Conservation (phyloP, 1,140 invertebrate genomes). For the Maconellicoccus hirsutus region DNA sequence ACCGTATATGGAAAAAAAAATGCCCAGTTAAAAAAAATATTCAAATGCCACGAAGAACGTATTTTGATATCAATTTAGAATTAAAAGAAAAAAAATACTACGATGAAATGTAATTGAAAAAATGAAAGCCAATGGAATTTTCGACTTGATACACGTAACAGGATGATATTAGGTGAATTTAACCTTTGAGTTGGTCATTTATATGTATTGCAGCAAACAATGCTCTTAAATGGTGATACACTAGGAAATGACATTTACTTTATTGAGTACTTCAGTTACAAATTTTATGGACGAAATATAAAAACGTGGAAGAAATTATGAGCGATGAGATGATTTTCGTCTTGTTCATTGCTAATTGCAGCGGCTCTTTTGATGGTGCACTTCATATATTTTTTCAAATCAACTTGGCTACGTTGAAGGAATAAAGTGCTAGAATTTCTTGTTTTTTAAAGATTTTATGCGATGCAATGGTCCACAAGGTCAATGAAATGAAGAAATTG, state of each 20-base stretch:
- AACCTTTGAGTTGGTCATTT: neutral
- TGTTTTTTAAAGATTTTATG: too few relatives aligned
- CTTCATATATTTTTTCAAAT: too few relatives aligned
- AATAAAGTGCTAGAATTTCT: too few relatives aligned
- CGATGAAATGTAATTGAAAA: slow-evolving; percentile 9
- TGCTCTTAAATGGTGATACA: neutral
- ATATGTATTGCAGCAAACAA: neutral
- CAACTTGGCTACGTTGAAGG: too few relatives aligned
- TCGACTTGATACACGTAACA: neutral
- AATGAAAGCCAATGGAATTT: neutral
- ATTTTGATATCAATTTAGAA: neutral
- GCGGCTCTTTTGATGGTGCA: too few relatives aligned
- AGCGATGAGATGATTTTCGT: too few relatives aligned
- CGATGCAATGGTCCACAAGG: too few relatives aligned
- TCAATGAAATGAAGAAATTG: too few relatives aligned
- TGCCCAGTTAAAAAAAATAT: neutral
- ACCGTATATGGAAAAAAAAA: neutral
- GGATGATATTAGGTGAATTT: neutral
- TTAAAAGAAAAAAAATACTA: neutral
- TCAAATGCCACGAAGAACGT: neutral
- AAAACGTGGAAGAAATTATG: neutral
- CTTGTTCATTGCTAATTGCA: too few relatives aligned
- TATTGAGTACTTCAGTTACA: neutral
- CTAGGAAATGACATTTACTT: neutral
- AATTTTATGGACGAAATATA: neutral